A percentile compares a stretch with the other conserved stretches of the same genome.
Conservation (phyloP, 1,140 invertebrate species). For the Gonioctena quinquepunctata region DNA sequence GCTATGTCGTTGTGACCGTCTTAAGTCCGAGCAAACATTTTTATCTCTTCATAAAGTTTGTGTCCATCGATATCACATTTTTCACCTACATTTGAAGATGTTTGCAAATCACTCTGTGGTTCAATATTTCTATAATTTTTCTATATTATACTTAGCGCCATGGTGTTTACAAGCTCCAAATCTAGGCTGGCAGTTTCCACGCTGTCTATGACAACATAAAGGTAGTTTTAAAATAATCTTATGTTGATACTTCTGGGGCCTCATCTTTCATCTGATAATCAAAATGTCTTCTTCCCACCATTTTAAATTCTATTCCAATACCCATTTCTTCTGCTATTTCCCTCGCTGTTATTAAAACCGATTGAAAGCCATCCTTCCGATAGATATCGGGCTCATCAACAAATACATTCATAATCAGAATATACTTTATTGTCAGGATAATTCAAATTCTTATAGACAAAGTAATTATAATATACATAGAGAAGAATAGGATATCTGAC, state of each 20-base stretch:
- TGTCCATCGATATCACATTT: slow-evolving; percentile 23
- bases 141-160: slow-evolving; percentile 18
- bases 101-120: slow-evolving; percentile 12
- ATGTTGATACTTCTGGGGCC: not conserved
- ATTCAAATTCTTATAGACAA: too few species aligned
- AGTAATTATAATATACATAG: too few species aligned
- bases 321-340: not conserved
- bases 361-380: slow-evolving; percentile 4
- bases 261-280: not conserved
- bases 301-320: too few species aligned
- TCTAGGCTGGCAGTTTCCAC: slow-evolving; percentile 16
- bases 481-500: too few species aligned
- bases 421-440: too few species aligned
- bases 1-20: slow-evolving; percentile 11
- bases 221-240: not conserved
- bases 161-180: slow-evolving; percentile 20
- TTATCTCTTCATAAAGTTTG: not conserved
- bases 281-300: slow-evolving; percentile 3
- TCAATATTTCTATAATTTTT: slow-evolving; percentile 22
- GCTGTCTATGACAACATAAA: slow-evolving; percentile 9
- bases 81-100: slow-evolving; percentile 22
- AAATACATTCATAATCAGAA: not conserved
- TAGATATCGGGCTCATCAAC: not conserved
- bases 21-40: too few species aligned
- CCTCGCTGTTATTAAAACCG: not conserved